A percentile compares a stretch with the other conserved stretches of the same genome.
Evolutionary conservation across 2,888 invertebrate genomes (phyloP).

Genomic region (Epinotia demarniana): DNA sequence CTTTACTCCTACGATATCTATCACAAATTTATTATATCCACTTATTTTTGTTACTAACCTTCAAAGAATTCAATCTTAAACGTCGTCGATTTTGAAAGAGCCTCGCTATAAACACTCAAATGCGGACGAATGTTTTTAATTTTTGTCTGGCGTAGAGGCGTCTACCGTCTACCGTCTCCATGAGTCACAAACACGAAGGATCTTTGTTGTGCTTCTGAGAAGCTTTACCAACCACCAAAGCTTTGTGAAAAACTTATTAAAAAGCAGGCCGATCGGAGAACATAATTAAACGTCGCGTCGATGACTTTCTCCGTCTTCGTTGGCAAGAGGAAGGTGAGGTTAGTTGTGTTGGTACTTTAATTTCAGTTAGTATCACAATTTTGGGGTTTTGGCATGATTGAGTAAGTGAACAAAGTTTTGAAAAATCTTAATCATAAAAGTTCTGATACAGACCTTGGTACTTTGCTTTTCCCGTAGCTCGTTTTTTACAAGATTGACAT

Average conservation of each 20-base stretch:
- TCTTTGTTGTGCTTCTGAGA: constrained; percentile 83
- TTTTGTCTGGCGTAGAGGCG: constrained; percentile 70
- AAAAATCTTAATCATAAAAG: no score
- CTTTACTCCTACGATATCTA: constrained; percentile 33
- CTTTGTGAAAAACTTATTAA: constrained; percentile 77
- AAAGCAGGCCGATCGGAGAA: constrained; percentile 74
- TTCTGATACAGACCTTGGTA: no score
- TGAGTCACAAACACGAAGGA: constrained; percentile 80
- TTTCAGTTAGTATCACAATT: no score
- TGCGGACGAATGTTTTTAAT: constrained; percentile 54
- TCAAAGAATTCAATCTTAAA: constrained; percentile 39
- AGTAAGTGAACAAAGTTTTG: no score
- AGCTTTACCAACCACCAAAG: constrained; percentile 66
- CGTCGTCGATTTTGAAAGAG: constrained; percentile 35
- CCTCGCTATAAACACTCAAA: constrained; percentile 50
- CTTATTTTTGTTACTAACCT: constrained; percentile 24
- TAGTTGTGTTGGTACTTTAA: no score
- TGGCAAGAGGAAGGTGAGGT: no score
- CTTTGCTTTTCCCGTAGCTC: no score
- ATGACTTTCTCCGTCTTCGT: no score
- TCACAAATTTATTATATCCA: constrained; percentile 9
- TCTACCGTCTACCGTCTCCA: constrained; percentile 59
- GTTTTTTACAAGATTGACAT: no score
- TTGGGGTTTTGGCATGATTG: no score
- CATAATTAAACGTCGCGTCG: constrained; percentile 61